These are phyloP conservation scores for Numenius phaeopus DNA, from an alignment of 2,797 vertebrate genomes.

Conservation along the genomic window DNA sequence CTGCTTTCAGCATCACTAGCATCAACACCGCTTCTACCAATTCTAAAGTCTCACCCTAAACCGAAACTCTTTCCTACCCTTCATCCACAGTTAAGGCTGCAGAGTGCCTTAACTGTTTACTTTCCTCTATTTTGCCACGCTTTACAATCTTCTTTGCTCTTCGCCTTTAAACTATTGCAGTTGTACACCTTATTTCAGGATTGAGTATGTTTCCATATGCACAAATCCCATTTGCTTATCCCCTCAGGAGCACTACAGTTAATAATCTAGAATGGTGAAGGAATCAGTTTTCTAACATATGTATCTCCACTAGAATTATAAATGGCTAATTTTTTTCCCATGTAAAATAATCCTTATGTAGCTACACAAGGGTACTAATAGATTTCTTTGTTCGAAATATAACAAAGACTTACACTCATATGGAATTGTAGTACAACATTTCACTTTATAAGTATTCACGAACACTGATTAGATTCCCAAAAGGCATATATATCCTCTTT, in stretches of 20 bases:
- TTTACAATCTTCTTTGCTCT: background rate
- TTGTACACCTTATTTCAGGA: background rate
- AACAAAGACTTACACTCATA: background rate
- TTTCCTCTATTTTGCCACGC: background rate
- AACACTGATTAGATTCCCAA: background rate
- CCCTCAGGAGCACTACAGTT: background rate
- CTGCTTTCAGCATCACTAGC: background rate
- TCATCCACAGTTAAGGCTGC: background rate
- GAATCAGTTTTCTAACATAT: background rate
- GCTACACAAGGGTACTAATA: background rate
- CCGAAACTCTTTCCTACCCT: background rate
- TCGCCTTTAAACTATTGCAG: background rate
- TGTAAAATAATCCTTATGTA: background rate
- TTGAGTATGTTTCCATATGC: background rate
- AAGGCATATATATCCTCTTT: background rate
- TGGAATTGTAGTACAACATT: background rate
- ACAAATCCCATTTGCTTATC: background rate
- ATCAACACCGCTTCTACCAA: background rate
- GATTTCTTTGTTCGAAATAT: background rate
- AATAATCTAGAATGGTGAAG: background rate
- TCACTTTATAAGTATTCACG: background rate
- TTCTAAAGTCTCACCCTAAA: background rate
- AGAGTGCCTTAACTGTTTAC: background rate
- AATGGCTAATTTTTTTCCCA: background rate
- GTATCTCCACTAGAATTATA: background rate